A percentile compares a stretch with the other conserved stretches of the same genome.
Evolutionary conservation across 2,113 vertebrate genomes (phyloP).

Genomic region (Spheniscus mendiculus): DNA sequence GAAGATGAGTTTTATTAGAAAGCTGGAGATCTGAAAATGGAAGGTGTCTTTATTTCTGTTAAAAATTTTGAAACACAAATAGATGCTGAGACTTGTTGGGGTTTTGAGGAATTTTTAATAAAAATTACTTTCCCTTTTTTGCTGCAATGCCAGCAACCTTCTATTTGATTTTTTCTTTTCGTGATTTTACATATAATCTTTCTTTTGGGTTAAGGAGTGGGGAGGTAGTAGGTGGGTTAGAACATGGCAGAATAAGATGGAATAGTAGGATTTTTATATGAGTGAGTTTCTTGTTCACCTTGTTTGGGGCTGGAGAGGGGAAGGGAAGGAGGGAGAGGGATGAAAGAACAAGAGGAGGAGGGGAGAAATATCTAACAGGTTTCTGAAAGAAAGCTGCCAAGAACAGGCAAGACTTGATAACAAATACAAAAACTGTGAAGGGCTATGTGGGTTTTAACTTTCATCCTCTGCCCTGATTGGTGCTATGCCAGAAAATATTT

Average conservation of each 20-base stretch:
- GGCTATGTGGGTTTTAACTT: slow-evolving; percentile 59
- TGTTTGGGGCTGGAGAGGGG: not conserved
- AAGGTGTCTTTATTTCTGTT: not conserved
- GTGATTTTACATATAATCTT: not conserved
- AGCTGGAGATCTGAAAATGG: not conserved
- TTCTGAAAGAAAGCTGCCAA: slow-evolving; percentile 59
- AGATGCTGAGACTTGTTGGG: not conserved
- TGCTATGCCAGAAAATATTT: slow-evolving; percentile 29
- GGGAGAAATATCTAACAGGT: not conserved
- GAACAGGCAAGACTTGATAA: slow-evolving; percentile 55
- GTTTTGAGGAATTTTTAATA: not conserved
- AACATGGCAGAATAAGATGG: not conserved
- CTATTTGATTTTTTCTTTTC: not conserved
- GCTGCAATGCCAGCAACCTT: not conserved
- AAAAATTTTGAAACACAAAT: not conserved
- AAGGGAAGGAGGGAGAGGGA: not conserved
- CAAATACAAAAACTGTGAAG: slow-evolving; percentile 52
- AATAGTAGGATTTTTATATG: not conserved
- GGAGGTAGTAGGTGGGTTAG: not conserved
- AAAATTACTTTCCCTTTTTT: not conserved
- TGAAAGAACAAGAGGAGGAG: not conserved
- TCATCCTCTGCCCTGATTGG: slow-evolving; percentile 59
- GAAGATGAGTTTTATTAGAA: slow-evolving; percentile 17
- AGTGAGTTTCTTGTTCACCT: slow-evolving; percentile 23
- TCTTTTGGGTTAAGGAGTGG: not conserved